phyloP scores from a whole-genome alignment of 2,113 vertebrate genomes.

The Xiphias gladius region DNA sequence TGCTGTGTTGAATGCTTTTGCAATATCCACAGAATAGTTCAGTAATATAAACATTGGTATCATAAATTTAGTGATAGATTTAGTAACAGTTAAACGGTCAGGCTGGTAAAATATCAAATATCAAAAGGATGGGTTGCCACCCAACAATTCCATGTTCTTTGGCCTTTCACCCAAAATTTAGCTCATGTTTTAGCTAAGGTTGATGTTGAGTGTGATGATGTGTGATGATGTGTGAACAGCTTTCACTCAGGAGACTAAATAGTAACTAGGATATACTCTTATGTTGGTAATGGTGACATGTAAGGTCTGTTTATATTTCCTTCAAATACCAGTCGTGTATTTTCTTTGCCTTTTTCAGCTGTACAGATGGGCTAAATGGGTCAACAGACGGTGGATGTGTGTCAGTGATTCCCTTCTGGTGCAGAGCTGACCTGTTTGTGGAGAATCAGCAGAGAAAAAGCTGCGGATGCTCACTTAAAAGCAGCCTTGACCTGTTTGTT shows the following conservation, averaged over 20 bases:
- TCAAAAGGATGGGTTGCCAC: background rate
- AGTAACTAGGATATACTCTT: background rate
- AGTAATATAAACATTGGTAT: background rate
- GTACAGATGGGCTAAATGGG: slow-evolving; percentile 73
- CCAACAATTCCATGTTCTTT: background rate
- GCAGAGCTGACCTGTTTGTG: slow-evolving; percentile 46
- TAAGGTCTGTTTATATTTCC: background rate
- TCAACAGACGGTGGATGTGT: slow-evolving; percentile 66
- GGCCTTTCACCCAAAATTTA: background rate
- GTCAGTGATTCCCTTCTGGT: slow-evolving; percentile 62
- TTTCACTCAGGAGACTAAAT: background rate
- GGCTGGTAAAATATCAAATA: background rate
- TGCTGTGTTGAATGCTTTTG: background rate
- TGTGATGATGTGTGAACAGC: background rate
- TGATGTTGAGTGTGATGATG: background rate
- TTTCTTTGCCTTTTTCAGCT: background rate
- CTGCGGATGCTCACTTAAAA: slow-evolving; percentile 45
- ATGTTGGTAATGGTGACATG: slow-evolving; percentile 11
- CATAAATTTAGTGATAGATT: background rate
- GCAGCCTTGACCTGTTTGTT: slow-evolving; percentile 68
- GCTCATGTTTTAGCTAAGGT: background rate
- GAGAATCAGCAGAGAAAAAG: slow-evolving; percentile 42
- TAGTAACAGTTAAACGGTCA: background rate
- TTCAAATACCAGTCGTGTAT: slow-evolving; percentile 6
- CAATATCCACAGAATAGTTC: background rate